Base-by-base conservation (phyloP, 2,797 vertebrate genomes). In the Aphelocoma californica region DNA sequence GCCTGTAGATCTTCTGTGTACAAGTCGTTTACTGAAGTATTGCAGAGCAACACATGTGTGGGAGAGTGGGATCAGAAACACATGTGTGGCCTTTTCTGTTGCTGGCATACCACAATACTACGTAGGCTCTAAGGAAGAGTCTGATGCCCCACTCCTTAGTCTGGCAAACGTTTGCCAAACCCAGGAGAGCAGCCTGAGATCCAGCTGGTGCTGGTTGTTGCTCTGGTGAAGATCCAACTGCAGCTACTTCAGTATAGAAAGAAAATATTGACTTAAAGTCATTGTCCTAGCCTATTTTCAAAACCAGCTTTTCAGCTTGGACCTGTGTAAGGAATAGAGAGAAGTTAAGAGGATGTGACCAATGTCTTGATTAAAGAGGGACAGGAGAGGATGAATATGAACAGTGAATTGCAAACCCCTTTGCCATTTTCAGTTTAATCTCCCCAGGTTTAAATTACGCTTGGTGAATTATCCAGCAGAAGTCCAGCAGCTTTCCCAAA, bases 11-110 rank as follows among this genome's bases (percentile, higher is more conserved):
- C 69, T 91, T 74, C 48, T 57, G 24, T 42, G 9, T 61, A 42
- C 50, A 81, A 36, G 86, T 77, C 5, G 6, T 79, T 48, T 58
- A 61, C 45, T 72, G 57, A 84, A 90, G n/a, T 36, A 20, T 20
- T 69, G 50, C 72, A 48, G 58, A 54, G 53, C 1, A 2, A 34
- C n/a, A 81, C n/a, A 44, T 44, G 56, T 60, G 34, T 90, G 47
- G 75, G 70, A 86, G 81, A 93, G 15, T 60, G 60, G 36, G 45
- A 82, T 90, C 77, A 84, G 73, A 93, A 96, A 92, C 67, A 91
- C 5, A 9, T 48, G 38, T 51, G 20, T 32, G 66, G 38, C 28
- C 42, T 84, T 93, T 94, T 67, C 45, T 80, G 45, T 67, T 80
- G 50, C 80, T 88, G 45, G 77, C 34, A 71, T 29, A 54, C 23